Conservation (phyloP, 2,888 invertebrate species). For the Ichneumoninae sp. region DNA sequence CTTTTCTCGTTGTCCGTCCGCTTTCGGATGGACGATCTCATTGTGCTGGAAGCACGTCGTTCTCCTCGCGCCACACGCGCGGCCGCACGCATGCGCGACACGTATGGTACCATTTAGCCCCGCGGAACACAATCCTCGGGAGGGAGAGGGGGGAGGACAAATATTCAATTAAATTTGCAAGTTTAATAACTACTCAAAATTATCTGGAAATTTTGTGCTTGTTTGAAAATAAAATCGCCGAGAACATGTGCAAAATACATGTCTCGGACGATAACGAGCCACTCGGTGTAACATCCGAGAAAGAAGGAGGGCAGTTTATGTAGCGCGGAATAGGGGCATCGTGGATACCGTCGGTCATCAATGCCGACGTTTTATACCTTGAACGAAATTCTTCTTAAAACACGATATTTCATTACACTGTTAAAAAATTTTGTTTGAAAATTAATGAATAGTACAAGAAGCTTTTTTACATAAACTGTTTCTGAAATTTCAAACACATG, state of each 20-base stretch:
- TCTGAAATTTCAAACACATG: too few relatives aligned
- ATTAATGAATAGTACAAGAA: too few relatives aligned
- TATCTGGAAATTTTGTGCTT: neutral
- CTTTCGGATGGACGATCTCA: conserved; percentile 64
- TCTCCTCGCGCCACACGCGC: conserved; percentile 25
- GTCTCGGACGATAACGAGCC: too few relatives aligned
- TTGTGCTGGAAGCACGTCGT: conserved; percentile 48
- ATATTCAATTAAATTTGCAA: conserved; percentile 3
- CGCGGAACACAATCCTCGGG: neutral
- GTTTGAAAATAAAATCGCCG: neutral
- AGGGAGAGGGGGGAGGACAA: neutral
- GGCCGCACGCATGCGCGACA: neutral
- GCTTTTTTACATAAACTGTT: too few relatives aligned
- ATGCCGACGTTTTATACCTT: too few relatives aligned
- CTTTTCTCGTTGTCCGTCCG: conserved; percentile 38
- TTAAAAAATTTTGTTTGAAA: too few relatives aligned
- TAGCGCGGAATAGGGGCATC: neutral
- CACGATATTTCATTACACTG: neutral
- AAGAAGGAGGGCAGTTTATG: too few relatives aligned
- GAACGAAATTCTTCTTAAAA: neutral
- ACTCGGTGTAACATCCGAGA: too few relatives aligned
- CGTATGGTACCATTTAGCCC: neutral
- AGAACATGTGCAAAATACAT: neutral
- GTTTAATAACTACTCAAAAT: neutral
- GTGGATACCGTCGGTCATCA: neutral